Conservation (phyloP, 2,113 vertebrate species). For the Ptilorrhoa leucosticta region DNA sequence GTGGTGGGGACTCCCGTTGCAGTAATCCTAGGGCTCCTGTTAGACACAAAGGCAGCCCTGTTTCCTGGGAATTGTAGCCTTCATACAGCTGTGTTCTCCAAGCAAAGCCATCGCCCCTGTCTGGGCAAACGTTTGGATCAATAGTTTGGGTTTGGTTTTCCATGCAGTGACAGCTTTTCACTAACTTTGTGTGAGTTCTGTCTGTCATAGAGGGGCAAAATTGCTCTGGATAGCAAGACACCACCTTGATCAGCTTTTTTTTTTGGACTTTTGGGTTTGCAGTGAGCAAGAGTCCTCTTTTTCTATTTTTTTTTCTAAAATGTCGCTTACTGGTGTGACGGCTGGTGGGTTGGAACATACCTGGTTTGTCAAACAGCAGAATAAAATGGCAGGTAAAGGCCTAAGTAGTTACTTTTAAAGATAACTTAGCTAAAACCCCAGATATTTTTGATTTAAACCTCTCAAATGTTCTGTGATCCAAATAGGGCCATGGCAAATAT, state of each 20-base stretch:
- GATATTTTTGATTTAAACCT: not conserved
- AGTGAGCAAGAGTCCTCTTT: not conserved
- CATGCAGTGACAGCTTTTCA: not conserved
- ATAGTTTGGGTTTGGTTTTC: not conserved
- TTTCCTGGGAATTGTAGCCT: not conserved
- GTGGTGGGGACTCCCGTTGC: not conserved
- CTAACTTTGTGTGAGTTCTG: not conserved
- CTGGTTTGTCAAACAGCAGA: not conserved
- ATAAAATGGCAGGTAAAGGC: not conserved
- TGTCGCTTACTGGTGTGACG: not conserved
- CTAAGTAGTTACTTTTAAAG: not conserved
- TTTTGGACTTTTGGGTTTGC: not conserved
- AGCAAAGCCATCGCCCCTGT: not conserved
- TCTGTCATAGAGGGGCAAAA: not conserved
- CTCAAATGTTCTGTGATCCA: not conserved
- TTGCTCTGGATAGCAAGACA: not conserved
- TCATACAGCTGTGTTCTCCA: not conserved
- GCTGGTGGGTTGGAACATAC: not conserved
- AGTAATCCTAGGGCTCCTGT: not conserved
- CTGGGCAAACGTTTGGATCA: not conserved
- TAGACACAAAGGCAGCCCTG: not conserved
- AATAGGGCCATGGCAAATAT: not conserved
- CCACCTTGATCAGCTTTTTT: not conserved
- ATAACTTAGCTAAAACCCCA: not conserved
- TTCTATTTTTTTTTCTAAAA: not conserved